Conservation (phyloP, 1,140 invertebrate genomes). For the Episyrphus balteatus region DNA sequence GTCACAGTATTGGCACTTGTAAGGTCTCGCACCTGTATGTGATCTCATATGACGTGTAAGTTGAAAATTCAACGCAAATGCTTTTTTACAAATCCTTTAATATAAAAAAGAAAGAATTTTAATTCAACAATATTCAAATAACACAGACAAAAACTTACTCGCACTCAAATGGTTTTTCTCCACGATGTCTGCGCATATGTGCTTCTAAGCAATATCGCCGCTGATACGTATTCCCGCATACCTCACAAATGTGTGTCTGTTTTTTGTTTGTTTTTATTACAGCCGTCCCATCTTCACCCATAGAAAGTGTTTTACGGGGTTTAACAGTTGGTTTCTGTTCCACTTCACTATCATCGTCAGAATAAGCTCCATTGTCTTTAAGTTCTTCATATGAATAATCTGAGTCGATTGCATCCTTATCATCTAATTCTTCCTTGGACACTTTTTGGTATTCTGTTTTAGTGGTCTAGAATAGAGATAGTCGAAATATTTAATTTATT, state of each 20-base stretch:
- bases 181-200: slow-evolving; percentile 29
- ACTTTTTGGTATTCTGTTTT: background rate
- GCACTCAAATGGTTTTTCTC: slow-evolving; percentile 31
- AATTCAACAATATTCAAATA: too few relatives aligned
- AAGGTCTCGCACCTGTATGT: slow-evolving; percentile 41
- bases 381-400: slow-evolving; percentile 2
- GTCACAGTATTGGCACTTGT: slow-evolving; percentile 57
- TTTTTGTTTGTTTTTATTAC: slow-evolving; percentile 3
- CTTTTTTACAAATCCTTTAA: slow-evolving; percentile 24
- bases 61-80: slow-evolving; percentile 33
- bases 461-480: too few relatives aligned
- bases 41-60: slow-evolving; percentile 31
- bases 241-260: slow-evolving; percentile 19
- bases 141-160: slow-evolving; percentile 15
- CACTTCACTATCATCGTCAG: background rate
- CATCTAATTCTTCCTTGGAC: background rate
- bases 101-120: background rate
- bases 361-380: slow-evolving; percentile 1
- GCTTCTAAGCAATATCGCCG: slow-evolving; percentile 26
- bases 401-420: background rate
- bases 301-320: background rate
- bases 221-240: slow-evolving; percentile 31
- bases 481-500: too few relatives aligned
- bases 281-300: background rate
- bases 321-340: background rate